These are phyloP conservation scores for Rhizoglyphus robini DNA, from an alignment of 1,140 invertebrate genomes.

Conservation along the genomic window DNA sequence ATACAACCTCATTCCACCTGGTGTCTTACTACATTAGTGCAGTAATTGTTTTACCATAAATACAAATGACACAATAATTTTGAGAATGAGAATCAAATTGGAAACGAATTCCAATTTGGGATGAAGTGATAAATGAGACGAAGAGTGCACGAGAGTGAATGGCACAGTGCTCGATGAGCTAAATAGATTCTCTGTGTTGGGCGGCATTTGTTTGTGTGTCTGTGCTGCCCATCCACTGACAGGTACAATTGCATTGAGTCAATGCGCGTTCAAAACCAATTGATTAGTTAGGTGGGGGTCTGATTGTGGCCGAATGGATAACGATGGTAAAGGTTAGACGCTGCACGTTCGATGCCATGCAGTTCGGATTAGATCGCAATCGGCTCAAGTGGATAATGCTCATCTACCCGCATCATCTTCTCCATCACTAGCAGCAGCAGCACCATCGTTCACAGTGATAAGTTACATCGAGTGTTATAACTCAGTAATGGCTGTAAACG, in stretches of 20 bases:
- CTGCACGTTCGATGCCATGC: not conserved
- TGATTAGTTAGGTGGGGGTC: conserved; percentile 14
- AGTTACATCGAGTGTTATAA: conserved; percentile 5
- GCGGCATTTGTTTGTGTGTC: conserved; percentile 1
- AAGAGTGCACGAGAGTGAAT: no score
- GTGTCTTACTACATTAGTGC: no score
- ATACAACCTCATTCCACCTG: no score
- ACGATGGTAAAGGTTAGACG: not conserved
- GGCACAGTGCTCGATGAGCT: not conserved
- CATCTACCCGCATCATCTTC: not conserved
- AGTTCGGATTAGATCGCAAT: not conserved
- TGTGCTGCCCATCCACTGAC: not conserved
- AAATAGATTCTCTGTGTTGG: not conserved
- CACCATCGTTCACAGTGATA: not conserved
- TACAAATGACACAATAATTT: no score
- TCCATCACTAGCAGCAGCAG: not conserved
- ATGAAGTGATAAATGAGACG: no score
- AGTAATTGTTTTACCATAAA: no score
- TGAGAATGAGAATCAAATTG: not conserved
- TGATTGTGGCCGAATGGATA: not conserved
- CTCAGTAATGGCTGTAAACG: conserved; percentile 11
- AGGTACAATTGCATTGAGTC: not conserved
- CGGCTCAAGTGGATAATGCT: not conserved
- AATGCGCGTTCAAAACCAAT: conserved; percentile 3
- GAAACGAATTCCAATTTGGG: not conserved